phyloP scores from a whole-genome alignment of 2,797 vertebrate species.

The Poeciliopsis presidionis region DNA sequence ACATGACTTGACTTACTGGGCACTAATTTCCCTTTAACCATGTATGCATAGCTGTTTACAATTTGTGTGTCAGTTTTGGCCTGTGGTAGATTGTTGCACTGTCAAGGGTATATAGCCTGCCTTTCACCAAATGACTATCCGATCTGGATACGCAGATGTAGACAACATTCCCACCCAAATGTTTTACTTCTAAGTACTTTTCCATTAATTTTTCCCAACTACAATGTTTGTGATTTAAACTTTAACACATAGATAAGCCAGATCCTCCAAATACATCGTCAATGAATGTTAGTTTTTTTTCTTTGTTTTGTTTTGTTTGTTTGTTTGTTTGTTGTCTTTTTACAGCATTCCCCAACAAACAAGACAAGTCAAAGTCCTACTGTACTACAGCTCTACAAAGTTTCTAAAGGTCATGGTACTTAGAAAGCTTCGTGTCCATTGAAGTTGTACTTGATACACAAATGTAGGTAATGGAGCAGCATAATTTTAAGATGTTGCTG shows the following conservation, averaged over 20 bases:
- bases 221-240: not conserved
- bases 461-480: not conserved
- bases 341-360: not conserved
- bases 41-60: not conserved
- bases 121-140: not conserved
- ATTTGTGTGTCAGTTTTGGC: not conserved
- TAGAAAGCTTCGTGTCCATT: not conserved
- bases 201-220: not conserved
- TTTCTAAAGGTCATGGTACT: not conserved
- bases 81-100: not conserved
- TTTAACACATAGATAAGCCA: not conserved
- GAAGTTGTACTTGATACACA: not conserved
- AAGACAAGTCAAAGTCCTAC: not conserved
- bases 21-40: not conserved
- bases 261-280: not conserved
- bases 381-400: not conserved
- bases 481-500: not conserved
- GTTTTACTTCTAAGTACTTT: not conserved
- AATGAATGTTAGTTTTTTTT: not conserved
- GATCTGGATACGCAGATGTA: not conserved
- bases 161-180: not conserved
- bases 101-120: not conserved
- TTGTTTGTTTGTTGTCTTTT: not conserved
- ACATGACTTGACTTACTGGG: not conserved
- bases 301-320: not conserved